Conservation (phyloP, 30 jellyfish, hydroid and myxozoan genomes). For the Turritopsis rubra region DNA sequence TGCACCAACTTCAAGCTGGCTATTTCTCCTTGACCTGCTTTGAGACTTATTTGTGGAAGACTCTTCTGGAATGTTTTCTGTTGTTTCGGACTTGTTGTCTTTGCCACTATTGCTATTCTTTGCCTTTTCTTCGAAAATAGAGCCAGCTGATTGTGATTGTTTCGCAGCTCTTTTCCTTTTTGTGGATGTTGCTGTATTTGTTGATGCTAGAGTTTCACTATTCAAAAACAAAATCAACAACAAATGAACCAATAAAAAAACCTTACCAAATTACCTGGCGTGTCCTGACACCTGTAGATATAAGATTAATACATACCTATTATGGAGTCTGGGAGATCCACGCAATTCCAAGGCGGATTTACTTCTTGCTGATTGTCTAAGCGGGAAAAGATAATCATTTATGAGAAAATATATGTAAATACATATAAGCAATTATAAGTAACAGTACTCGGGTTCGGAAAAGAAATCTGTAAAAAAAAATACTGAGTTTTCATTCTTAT, state of each 20-base stretch:
- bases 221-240: neutral
- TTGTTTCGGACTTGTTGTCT: neutral
- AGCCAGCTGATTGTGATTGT: neutral
- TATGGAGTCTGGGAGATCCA: neutral
- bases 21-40: neutral
- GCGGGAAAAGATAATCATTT: neutral
- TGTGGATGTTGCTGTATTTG: neutral
- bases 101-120: neutral
- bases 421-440: no score
- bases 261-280: no score
- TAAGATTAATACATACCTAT: neutral
- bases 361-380: neutral
- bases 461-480: no score
- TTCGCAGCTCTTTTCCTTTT: neutral
- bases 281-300: no score
- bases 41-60: neutral
- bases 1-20: neutral
- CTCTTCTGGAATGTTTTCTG: neutral
- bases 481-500: no score
- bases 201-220: neutral
- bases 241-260: neutral
- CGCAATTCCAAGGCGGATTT: neutral
- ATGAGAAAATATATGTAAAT: neutral
- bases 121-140: neutral
- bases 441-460: no score